Evolutionary conservation across 2,113 vertebrate species (phyloP).

Genomic region (Paratilapia polleni): DNA sequence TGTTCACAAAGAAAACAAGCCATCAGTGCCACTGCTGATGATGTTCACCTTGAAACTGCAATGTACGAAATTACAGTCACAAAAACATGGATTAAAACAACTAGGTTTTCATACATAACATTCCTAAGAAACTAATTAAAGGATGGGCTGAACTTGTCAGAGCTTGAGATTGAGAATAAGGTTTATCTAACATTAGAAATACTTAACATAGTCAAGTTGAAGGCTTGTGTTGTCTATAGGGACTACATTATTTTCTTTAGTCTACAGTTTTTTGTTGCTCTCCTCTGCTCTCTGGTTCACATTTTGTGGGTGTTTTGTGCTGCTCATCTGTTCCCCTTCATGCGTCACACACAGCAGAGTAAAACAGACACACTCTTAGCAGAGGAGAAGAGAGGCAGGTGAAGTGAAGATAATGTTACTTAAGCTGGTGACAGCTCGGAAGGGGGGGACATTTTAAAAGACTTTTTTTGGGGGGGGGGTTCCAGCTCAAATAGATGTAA

Average conservation of each 20-base stretch:
- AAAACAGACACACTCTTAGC: background rate
- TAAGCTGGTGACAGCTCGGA: background rate
- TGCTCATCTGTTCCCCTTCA: background rate
- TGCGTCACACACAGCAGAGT: background rate
- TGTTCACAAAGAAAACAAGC: background rate
- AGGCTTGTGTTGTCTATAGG: background rate
- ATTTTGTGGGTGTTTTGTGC: background rate
- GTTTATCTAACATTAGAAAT: background rate
- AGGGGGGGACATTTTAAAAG: background rate
- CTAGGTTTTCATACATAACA: background rate
- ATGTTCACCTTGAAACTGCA: background rate
- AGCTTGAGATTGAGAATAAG: background rate
- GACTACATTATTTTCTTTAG: background rate
- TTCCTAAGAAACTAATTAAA: too few relatives aligned
- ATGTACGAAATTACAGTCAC: background rate
- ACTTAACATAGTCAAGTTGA: background rate
- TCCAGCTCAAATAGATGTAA: background rate
- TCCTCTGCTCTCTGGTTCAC: background rate
- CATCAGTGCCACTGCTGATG: background rate
- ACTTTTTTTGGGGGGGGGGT: too few relatives aligned
- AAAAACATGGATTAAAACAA: background rate
- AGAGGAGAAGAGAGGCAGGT: background rate
- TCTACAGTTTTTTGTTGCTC: background rate
- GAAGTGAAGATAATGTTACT: conserved; percentile 6
- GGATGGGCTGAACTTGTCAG: background rate